A percentile compares a stretch with the other conserved stretches of the same genome.
These are phyloP conservation scores for Brachionus manjavacas DNA, from an alignment of 1,140 invertebrate genomes.

Conservation along the genomic window DNA sequence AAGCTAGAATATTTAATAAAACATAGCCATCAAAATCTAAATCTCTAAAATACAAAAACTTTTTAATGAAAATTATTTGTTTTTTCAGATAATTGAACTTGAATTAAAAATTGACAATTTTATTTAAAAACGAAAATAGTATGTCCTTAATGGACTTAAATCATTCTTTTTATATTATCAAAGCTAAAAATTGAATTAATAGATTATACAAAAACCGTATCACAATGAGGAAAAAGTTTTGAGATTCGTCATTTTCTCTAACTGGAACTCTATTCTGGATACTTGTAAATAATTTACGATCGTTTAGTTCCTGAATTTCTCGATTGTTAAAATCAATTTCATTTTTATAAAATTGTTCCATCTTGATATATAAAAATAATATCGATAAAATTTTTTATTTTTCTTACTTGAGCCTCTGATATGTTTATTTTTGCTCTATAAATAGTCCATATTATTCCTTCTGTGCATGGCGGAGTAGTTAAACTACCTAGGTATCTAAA, in stretches of 20 bases:
- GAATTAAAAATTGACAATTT: too few species aligned
- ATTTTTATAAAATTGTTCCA: not conserved
- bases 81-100: too few species aligned
- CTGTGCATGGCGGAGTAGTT: conserved; percentile 80
- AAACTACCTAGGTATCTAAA: conserved; percentile 76
- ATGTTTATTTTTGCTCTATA: conserved; percentile 64
- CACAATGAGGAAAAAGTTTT: not conserved
- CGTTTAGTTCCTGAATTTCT: not conserved
- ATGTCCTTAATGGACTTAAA: not conserved
- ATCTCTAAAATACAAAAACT: too few species aligned
- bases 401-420: conserved; percentile 17
- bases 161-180: not conserved
- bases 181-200: not conserved
- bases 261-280: not conserved
- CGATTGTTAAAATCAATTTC: conserved; percentile 8
- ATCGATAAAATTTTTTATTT: not conserved
- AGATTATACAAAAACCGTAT: not conserved
- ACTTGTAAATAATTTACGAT: not conserved
- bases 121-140: too few species aligned
- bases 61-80: too few species aligned
- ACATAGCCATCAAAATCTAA: too few species aligned
- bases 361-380: not conserved
- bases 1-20: too few species aligned
- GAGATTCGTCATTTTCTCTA: not conserved
- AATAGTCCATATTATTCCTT: conserved; percentile 81